phyloP scores from a whole-genome alignment of 2,888 invertebrate genomes.

The Cephus spinipes region DNA sequence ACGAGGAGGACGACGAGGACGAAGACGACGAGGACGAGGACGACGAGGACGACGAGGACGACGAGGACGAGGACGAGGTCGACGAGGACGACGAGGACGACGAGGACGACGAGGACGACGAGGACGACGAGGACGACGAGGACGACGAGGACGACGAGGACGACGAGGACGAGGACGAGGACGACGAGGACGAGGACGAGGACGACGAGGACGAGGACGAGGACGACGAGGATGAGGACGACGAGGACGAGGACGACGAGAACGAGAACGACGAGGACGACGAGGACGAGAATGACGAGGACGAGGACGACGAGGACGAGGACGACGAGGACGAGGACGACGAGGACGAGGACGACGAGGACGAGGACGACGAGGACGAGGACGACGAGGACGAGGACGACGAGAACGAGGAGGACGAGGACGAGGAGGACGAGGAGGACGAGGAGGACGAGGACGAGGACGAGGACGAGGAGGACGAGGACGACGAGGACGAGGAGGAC shows the following conservation, averaged over 20 bases:
- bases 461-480: slow-evolving; percentile 6
- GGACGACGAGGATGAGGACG: too few relatives aligned
- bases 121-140: not conserved
- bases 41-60: not conserved
- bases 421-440: slow-evolving; percentile 4
- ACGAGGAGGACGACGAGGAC: too few relatives aligned
- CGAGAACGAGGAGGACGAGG: slow-evolving; percentile 5
- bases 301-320: too few relatives aligned
- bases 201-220: not conserved
- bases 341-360: not conserved
- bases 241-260: too few relatives aligned
- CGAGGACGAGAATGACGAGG: too few relatives aligned
- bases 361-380: not conserved
- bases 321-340: not conserved
- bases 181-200: not conserved
- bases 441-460: slow-evolving; percentile 8
- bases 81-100: not conserved
- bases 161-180: not conserved
- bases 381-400: slow-evolving; percentile 7
- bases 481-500: not conserved
- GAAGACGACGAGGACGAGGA: too few relatives aligned
- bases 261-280: too few relatives aligned
- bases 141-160: not conserved
- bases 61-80: not conserved
- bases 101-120: not conserved